Percentiles rank a stretch among this genome's conserved stretches.
These are phyloP conservation scores for Xenotilapia longispinis DNA, from an alignment of 2,113 vertebrate genomes.

Conservation along the genomic window DNA sequence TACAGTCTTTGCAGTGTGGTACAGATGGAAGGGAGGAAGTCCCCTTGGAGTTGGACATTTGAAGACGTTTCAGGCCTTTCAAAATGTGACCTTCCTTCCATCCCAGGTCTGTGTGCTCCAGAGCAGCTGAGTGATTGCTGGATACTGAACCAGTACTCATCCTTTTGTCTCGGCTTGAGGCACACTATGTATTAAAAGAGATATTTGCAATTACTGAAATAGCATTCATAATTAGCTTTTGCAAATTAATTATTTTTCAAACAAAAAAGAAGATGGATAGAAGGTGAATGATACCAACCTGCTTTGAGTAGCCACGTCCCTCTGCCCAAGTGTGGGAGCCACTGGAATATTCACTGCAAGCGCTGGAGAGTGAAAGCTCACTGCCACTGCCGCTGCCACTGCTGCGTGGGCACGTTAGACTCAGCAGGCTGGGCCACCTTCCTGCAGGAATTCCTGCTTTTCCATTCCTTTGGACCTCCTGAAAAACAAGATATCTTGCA, in stretches of 20 bases:
- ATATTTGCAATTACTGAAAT: background rate
- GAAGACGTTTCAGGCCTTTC: conserved; percentile 83
- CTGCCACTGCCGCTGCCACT: conserved; percentile 80
- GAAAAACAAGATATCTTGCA: conserved; percentile 3
- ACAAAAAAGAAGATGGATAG: background rate
- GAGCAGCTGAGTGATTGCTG: conserved; percentile 71
- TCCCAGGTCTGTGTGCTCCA: conserved; percentile 79
- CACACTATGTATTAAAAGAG: conserved; percentile 65
- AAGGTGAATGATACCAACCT: conserved; percentile 56
- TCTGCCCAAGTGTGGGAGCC: conserved; percentile 86
- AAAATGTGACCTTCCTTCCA: conserved; percentile 86
- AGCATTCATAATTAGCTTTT: background rate
- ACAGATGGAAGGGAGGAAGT: conserved; percentile 72
- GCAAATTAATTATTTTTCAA: background rate
- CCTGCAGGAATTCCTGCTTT: conserved; percentile 70
- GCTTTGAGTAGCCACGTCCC: conserved; percentile 70
- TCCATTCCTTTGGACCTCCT: conserved; percentile 80
- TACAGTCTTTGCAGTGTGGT: conserved; percentile 87
- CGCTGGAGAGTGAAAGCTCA: conserved; percentile 83
- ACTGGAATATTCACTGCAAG: conserved; percentile 86
- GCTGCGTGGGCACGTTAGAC: conserved; percentile 76
- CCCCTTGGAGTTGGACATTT: conserved; percentile 77
- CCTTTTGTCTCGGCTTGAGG: conserved; percentile 80
- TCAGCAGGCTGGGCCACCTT: conserved; percentile 76
- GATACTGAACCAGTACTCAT: conserved; percentile 77